Percentiles rank a stretch among this genome's conserved stretches.
Evolutionary conservation across 1,140 invertebrate species (phyloP).

Genomic region (Atopsyche davidsoni): DNA sequence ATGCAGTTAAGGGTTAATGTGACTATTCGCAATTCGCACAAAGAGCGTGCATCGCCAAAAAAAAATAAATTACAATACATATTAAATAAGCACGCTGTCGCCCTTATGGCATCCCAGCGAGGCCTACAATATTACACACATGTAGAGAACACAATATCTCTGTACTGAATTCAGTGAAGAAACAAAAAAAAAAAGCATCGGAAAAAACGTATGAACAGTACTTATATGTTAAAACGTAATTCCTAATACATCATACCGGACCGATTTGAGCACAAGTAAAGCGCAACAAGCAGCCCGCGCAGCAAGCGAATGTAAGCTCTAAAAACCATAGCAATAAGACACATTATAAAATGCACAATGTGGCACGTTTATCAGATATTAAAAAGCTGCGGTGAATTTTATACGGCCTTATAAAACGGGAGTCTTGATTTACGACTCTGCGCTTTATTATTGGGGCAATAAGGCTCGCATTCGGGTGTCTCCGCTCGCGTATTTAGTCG

Average conservation of each 20-base stretch:
- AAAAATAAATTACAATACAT: background rate
- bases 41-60: slow-evolving; percentile 2
- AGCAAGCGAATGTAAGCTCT: too few relatives aligned
- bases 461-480: background rate
- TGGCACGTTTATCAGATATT: too few relatives aligned
- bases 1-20: background rate
- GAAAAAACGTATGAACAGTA: slow-evolving; percentile 14
- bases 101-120: background rate
- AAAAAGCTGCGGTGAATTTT: background rate
- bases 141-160: slow-evolving; percentile 20
- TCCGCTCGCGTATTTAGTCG: too few relatives aligned
- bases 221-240: slow-evolving; percentile 20
- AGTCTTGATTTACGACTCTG: background rate
- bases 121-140: slow-evolving; percentile 16
- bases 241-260: slow-evolving; percentile 22
- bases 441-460: background rate
- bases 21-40: slow-evolving; percentile 3
- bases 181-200: slow-evolving; percentile 17
- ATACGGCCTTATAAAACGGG: background rate
- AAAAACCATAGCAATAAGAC: too few relatives aligned
- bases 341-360: too few relatives aligned
- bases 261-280: slow-evolving; percentile 1
- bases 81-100: background rate
- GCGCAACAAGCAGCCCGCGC: too few relatives aligned
- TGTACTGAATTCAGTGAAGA: slow-evolving; percentile 2